Conservation (phyloP, 2,888 invertebrate genomes). For the Dryadula phaetusa region DNA sequence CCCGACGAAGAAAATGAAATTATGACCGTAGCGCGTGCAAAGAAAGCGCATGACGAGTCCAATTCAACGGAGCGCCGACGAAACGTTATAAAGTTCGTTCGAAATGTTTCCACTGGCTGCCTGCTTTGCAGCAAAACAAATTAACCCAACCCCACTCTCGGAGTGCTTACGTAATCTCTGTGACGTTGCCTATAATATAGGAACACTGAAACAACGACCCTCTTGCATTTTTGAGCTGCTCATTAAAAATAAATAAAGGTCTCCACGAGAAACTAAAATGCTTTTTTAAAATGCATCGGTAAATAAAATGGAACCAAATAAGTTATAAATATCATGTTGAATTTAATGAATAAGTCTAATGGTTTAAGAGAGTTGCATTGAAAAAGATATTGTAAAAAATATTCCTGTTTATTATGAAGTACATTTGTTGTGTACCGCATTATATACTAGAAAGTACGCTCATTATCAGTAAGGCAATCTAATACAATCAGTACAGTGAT, state of each 20-base stretch:
- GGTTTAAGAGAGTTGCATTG: neutral
- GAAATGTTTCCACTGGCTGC: conserved; percentile 38
- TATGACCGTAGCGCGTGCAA: conserved; percentile 71
- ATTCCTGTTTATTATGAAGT: neutral
- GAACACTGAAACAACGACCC: conserved; percentile 33
- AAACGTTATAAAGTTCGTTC: conserved; percentile 39
- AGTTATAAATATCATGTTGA: conserved; percentile 2
- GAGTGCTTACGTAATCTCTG: conserved; percentile 39
- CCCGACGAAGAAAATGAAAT: conserved; percentile 76
- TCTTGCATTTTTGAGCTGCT: conserved; percentile 35
- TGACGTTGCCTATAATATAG: conserved; percentile 37
- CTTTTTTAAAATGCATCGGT: conserved; percentile 24
- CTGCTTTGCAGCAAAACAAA: conserved; percentile 41
- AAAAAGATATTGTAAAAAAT: neutral
- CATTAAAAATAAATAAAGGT: conserved; percentile 40
- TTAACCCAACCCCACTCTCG: conserved; percentile 36
- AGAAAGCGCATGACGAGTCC: conserved; percentile 68
- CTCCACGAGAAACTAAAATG: conserved; percentile 25
- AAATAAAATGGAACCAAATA: conserved; percentile 14
- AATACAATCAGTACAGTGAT: conserved; percentile 60
- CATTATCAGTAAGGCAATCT: conserved; percentile 52
- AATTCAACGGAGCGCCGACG: conserved; percentile 42
- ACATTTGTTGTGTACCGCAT: conserved; percentile 8
- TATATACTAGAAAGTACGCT: conserved; percentile 22
- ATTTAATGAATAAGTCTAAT: conserved; percentile 7